Evolutionary conservation across 2,113 vertebrate genomes (phyloP).

Genomic region (Ctenomys sociabilis): DNA sequence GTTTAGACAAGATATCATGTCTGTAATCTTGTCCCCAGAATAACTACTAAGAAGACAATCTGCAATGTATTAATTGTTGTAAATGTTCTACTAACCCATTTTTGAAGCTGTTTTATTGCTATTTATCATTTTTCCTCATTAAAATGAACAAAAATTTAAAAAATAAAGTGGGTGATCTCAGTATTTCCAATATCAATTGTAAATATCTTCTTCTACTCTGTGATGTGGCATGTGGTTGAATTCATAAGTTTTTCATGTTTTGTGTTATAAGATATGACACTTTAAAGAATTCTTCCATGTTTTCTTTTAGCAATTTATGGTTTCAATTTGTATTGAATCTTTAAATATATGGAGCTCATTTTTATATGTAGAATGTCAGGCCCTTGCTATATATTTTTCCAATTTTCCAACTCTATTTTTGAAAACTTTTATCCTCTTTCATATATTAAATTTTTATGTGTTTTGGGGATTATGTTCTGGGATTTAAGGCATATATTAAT

Average conservation of each 20-base stretch:
- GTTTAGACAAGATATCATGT: too few relatives aligned
- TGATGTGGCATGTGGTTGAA: conserved; percentile 32
- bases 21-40: too few relatives aligned
- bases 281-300: conserved; percentile 42
- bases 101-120: too few relatives aligned
- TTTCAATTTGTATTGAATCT: conserved; percentile 54
- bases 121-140: too few relatives aligned
- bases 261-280: conserved; percentile 57
- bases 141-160: too few relatives aligned
- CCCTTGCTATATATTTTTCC: not conserved
- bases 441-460: not conserved
- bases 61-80: too few relatives aligned
- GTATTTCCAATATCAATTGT: not conserved
- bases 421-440: not conserved
- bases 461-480: not conserved
- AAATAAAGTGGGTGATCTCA: not conserved
- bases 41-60: too few relatives aligned
- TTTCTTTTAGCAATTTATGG: conserved; percentile 51
- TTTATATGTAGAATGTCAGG: conserved; percentile 12
- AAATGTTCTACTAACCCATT: too few relatives aligned
- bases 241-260: conserved; percentile 48
- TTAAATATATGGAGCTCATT: conserved; percentile 33
- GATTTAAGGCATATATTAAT: not conserved
- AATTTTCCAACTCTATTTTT: conserved; percentile 27
- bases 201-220: conserved; percentile 49